A percentile compares a stretch with the other conserved stretches of the same genome.
phyloP scores from a whole-genome alignment of 2,888 invertebrate genomes.

The Gastracanthus pulcherrimus region DNA sequence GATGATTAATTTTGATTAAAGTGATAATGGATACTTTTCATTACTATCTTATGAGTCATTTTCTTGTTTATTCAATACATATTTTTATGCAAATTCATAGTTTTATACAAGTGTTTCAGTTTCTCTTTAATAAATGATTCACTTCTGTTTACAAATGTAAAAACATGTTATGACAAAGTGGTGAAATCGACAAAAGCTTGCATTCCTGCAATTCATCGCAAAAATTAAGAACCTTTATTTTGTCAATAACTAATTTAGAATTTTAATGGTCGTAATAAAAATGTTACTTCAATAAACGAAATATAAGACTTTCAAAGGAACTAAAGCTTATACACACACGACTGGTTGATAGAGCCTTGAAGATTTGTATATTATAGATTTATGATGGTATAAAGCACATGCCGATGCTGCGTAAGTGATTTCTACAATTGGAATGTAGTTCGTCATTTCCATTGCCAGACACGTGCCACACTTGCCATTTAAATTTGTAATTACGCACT shows the following conservation, averaged over 20 bases:
- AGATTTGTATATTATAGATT: background rate
- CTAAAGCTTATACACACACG: too few relatives aligned
- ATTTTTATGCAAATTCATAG: background rate
- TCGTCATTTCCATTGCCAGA: conserved; percentile 15
- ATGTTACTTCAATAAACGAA: too few relatives aligned
- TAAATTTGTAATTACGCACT: conserved; percentile 42
- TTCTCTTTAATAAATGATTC: background rate
- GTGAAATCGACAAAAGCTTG: background rate
- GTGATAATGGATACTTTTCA: background rate
- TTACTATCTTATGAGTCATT: too few relatives aligned
- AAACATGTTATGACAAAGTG: background rate
- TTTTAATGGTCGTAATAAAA: background rate
- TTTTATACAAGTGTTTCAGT: background rate
- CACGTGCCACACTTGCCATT: conserved; percentile 26
- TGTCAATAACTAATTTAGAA: background rate
- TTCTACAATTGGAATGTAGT: conserved; percentile 44
- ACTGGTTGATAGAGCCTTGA: background rate
- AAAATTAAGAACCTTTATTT: background rate
- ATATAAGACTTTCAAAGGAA: too few relatives aligned
- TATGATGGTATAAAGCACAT: background rate
- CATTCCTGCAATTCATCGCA: background rate
- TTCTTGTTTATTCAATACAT: background rate
- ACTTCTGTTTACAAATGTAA: background rate
- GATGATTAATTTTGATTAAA: background rate
- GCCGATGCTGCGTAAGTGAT: conserved; percentile 1